phyloP scores from a whole-genome alignment of 1,140 invertebrate species.

The Trichomalopsis sarcophagae region DNA sequence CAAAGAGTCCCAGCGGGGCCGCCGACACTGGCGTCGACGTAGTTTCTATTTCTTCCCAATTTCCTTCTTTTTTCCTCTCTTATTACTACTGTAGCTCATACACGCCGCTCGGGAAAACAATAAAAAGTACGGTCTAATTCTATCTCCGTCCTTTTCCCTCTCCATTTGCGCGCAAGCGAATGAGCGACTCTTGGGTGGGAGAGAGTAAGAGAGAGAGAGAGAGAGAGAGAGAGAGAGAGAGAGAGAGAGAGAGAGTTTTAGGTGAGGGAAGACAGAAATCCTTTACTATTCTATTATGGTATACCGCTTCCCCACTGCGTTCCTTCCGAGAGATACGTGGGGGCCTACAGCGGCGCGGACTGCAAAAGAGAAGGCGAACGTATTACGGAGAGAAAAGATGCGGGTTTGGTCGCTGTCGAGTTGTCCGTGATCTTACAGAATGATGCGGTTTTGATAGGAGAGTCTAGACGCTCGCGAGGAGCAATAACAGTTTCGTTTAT shows the following conservation, averaged over 20 bases:
- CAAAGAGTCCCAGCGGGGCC: neutral
- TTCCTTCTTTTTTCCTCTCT: slow-evolving; percentile 20
- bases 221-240: neutral
- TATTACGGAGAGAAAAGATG: neutral
- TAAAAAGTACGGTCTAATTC: slow-evolving; percentile 46
- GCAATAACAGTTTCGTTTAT: too few relatives aligned
- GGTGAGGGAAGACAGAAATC: slow-evolving; percentile 37
- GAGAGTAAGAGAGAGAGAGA: neutral
- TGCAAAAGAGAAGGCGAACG: slow-evolving; percentile 27
- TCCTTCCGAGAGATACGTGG: slow-evolving; percentile 22
- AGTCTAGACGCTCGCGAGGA: too few relatives aligned
- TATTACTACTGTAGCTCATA: neutral
- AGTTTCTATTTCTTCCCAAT: slow-evolving; percentile 30
- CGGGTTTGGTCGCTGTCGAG: neutral
- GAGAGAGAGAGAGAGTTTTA: neutral
- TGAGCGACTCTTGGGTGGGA: neutral
- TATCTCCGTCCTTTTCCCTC: neutral
- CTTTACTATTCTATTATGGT: slow-evolving; percentile 50
- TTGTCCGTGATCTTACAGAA: neutral
- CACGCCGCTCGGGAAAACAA: slow-evolving; percentile 28
- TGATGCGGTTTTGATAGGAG: neutral
- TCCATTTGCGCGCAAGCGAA: neutral
- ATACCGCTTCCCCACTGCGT: slow-evolving; percentile 34
- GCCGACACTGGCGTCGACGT: slow-evolving; percentile 17
- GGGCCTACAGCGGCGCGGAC: slow-evolving; percentile 5